Evolutionary conservation across 1,140 invertebrate genomes (phyloP), one percentile per base, ranked within the genome.

Genomic region (Phymastichus coffea): DNA sequence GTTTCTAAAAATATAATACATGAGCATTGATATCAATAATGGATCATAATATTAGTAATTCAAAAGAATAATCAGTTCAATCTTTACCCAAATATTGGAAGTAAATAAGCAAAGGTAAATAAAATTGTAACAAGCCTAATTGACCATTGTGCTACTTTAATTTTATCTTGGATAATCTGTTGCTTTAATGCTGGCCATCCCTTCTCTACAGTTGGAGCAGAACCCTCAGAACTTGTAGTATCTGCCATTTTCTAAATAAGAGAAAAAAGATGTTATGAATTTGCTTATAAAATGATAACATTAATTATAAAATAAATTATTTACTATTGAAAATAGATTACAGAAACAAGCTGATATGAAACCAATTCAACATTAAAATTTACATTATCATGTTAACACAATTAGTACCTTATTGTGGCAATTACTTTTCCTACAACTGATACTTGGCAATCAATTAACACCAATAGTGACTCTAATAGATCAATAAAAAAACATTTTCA

Each of bases 61-160:
- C 38, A 23, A 54, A 35, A 35, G 4, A 53, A 30, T 4, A 30
- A 30, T 3, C 41, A 12, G 57, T 43, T n/a, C 54, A 30, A 83
- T n/a, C n/a, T 85, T 86, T 83, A 96, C 93, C 91, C 91, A 80
- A 96, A 92, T 65, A 95, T 80, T 57, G 94, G 94, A 65, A 97
- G 74, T 30, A 97, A 82, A 80, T 95, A 97, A 69, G 86, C 85
- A 66, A 93, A 75, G 7, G 90, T 89, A 74, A 91, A 95, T 12
- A 94, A 64, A 17, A 97, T 86, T 1, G 91, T 91, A 25, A 93
- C 82, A 15, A 95, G 69, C 68, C 95, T 79, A 15, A 92, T 92
- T 12, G 86, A 80, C 92, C 93, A 96, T 10, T 95, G 76, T 7
- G 87, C 87, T 38, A 90, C 86, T 71, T 93, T 90, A 55, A 96